phyloP scores from a whole-genome alignment of 2,888 invertebrate species.

The Netelia fuscicornis region DNA sequence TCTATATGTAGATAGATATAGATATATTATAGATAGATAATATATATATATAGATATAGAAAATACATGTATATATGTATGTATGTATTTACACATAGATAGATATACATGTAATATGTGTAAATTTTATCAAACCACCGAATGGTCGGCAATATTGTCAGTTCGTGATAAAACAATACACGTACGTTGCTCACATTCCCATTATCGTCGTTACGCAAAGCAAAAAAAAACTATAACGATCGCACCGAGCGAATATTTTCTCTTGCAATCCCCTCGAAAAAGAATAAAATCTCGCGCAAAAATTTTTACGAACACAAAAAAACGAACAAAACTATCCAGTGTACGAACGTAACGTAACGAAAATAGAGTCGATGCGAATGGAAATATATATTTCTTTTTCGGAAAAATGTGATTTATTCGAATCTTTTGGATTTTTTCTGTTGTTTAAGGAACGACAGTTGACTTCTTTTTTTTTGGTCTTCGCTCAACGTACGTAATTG shows the following conservation, averaged over 20 bases:
- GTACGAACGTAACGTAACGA: background rate
- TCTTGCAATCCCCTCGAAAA: too few relatives aligned
- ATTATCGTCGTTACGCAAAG: background rate
- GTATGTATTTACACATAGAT: too few relatives aligned
- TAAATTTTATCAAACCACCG: background rate
- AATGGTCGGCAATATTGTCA: slow-evolving; percentile 52
- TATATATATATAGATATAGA: too few relatives aligned
- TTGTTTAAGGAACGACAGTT: background rate
- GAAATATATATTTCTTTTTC: background rate
- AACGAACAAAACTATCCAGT: background rate
- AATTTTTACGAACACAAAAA: background rate
- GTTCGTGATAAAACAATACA: slow-evolving; percentile 1
- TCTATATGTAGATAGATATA: too few relatives aligned
- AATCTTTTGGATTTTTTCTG: background rate
- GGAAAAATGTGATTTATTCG: background rate
- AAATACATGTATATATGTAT: too few relatives aligned
- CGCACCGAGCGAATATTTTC: background rate
- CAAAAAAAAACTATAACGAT: background rate
- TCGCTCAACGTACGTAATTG: background rate
- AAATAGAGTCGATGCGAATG: background rate
- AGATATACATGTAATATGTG: background rate
- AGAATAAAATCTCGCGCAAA: too few relatives aligned
- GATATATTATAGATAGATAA: too few relatives aligned
- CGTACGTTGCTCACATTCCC: background rate
- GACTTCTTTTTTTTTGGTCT: background rate